Evolutionary conservation across 2,113 vertebrate species (phyloP).

Genomic region (Tenrec ecaudatus): DNA sequence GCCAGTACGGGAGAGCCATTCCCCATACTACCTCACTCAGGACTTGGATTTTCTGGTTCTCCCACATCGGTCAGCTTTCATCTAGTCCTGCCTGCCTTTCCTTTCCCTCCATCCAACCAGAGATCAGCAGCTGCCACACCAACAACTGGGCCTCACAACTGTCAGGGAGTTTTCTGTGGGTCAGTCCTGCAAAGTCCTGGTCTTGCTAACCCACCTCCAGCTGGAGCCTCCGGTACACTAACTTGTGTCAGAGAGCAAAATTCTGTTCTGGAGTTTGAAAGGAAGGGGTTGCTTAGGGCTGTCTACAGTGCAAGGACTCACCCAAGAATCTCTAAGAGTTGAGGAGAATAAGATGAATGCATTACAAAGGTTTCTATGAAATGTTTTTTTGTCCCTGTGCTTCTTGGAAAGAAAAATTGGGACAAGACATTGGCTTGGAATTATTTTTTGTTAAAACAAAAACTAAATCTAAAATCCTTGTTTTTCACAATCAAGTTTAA

Average conservation of each 20-base stretch:
- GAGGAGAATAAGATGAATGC: constrained; percentile 17
- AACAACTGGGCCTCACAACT: not conserved
- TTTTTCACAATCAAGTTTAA: constrained; percentile 26
- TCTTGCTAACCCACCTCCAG: not conserved
- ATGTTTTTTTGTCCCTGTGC: not conserved
- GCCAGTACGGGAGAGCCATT: too few relatives aligned
- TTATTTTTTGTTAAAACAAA: constrained; percentile 43
- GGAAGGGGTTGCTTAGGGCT: not conserved
- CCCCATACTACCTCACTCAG: not conserved
- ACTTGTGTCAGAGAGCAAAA: constrained; percentile 15
- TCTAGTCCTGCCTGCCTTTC: not conserved
- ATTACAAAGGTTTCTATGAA: not conserved
- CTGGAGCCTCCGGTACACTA: not conserved
- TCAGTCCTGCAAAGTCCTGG: not conserved
- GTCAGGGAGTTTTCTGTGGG: not conserved
- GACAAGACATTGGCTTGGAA: constrained; percentile 10
- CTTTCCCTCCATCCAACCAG: not conserved
- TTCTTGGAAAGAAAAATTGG: not conserved
- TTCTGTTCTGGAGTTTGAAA: constrained; percentile 26
- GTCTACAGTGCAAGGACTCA: not conserved
- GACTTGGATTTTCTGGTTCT: not conserved
- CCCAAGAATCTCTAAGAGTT: constrained; percentile 20
- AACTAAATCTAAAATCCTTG: constrained; percentile 51
- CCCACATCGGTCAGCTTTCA: not conserved
- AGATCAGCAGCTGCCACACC: constrained; percentile 15